Evolutionary conservation across 2,888 invertebrate species (phyloP).

Genomic region (Chloromyia formosa): DNA sequence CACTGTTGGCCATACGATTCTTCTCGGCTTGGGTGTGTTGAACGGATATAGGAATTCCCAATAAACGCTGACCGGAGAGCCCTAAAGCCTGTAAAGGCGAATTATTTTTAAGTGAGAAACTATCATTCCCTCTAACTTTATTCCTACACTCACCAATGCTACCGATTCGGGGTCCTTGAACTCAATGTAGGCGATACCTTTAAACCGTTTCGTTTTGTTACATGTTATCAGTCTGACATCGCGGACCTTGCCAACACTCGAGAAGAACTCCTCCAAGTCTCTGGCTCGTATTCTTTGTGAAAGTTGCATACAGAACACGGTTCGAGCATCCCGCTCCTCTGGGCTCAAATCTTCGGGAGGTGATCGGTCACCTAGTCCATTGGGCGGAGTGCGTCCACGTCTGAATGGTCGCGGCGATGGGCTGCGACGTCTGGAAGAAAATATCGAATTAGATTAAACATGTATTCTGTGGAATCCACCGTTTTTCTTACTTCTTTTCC

Average conservation of each 20-base stretch:
- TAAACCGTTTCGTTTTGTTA: constrained; percentile 97
- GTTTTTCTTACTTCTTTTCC: constrained; percentile 51
- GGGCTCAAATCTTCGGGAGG: constrained; percentile 83
- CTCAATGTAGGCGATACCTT: constrained; percentile 99
- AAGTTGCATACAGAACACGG: constrained; percentile 98
- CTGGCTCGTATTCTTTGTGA: constrained; percentile 92
- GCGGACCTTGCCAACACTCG: constrained; percentile 96
- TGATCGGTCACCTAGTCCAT: constrained; percentile 69
- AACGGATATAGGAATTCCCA: constrained; percentile 96
- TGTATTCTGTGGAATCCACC: background rate
- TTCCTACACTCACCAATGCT: constrained; percentile 76
- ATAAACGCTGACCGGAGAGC: constrained; percentile 91
- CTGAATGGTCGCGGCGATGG: constrained; percentile 64
- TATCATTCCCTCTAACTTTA: background rate
- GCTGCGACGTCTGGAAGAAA: constrained; percentile 58
- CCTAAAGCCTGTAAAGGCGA: constrained; percentile 82
- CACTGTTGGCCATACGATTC: constrained; percentile 88
- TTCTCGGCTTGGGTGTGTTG: constrained; percentile 97
- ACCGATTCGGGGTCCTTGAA: constrained; percentile 98
- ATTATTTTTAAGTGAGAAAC: background rate
- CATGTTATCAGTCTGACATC: constrained; percentile 99
- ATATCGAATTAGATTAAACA: constrained; percentile 4
- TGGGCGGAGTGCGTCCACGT: constrained; percentile 63
- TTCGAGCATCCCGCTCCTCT: constrained; percentile 98
- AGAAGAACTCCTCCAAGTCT: constrained; percentile 98